Percentiles rank a stretch among this genome's conserved stretches.
Conservation (phyloP, 2,113 vertebrate genomes). For the Rhinopomastus cyanomelas region DNA sequence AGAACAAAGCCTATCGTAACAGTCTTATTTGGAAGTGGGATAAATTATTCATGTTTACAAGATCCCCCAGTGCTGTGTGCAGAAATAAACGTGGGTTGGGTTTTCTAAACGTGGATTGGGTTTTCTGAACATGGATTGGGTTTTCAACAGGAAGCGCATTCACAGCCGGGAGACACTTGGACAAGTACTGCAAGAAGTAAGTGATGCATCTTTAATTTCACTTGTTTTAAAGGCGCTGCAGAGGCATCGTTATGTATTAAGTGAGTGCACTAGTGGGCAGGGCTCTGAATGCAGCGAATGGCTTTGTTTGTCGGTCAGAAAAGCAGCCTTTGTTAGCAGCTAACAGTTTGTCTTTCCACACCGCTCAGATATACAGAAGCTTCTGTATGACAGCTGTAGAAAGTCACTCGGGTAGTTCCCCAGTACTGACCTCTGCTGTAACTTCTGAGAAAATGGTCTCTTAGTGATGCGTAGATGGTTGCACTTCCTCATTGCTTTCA, state of each 20-base stretch:
- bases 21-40: neutral
- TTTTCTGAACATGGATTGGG: neutral
- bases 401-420: neutral
- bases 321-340: neutral
- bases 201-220: neutral
- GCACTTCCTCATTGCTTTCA: neutral
- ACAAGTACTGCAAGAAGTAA: constrained; percentile 82
- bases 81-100: neutral
- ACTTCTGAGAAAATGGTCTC: neutral
- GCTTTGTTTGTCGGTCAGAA: neutral
- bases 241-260: neutral
- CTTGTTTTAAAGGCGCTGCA: neutral
- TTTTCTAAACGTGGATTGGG: constrained; percentile 17
- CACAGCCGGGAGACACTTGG: constrained; percentile 83
- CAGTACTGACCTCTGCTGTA: neutral
- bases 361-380: neutral
- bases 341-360: neutral
- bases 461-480: neutral
- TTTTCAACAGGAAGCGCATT: constrained; percentile 80
- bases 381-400: neutral
- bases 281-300: neutral
- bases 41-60: neutral
- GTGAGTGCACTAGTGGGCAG: neutral
- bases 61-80: neutral
- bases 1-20: neutral